Evolutionary conservation across 1,140 invertebrate species (phyloP).

Genomic region (Holotrichia oblita): DNA sequence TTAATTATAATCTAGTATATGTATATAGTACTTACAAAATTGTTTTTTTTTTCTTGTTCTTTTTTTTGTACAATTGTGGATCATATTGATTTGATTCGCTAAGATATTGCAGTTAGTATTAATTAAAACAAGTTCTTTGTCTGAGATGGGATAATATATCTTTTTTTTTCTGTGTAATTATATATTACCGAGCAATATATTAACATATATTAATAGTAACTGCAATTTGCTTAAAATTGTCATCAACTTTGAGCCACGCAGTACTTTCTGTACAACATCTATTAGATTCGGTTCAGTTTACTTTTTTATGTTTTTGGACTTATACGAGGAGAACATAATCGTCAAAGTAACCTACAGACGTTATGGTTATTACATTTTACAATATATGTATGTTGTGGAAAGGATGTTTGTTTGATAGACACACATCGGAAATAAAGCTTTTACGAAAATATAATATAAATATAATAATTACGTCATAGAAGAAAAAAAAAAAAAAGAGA

Average conservation of each 20-base stretch:
- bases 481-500: too few relatives aligned
- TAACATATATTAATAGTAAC: conserved; percentile 1
- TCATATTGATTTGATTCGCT: conserved; percentile 25
- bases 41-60: conserved; percentile 45
- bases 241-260: conserved; percentile 23
- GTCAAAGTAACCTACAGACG: conserved; percentile 48
- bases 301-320: conserved; percentile 40
- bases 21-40: conserved; percentile 47
- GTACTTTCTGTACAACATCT: conserved; percentile 31
- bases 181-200: too few relatives aligned
- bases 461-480: not conserved
- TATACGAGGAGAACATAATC: conserved; percentile 40
- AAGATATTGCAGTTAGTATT: conserved; percentile 28
- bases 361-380: conserved; percentile 51
- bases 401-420: conserved; percentile 31
- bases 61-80: conserved; percentile 37
- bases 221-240: conserved; percentile 8
- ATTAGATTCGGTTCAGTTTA: not conserved
- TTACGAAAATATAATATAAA: not conserved
- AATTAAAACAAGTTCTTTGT: not conserved
- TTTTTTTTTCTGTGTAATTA: not conserved
- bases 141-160: not conserved
- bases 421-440: conserved; percentile 26
- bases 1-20: conserved; percentile 33
- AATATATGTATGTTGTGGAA: conserved; percentile 49